Evolutionary conservation across 2,888 invertebrate species (phyloP).

Genomic region (Drosophila anceps): DNA sequence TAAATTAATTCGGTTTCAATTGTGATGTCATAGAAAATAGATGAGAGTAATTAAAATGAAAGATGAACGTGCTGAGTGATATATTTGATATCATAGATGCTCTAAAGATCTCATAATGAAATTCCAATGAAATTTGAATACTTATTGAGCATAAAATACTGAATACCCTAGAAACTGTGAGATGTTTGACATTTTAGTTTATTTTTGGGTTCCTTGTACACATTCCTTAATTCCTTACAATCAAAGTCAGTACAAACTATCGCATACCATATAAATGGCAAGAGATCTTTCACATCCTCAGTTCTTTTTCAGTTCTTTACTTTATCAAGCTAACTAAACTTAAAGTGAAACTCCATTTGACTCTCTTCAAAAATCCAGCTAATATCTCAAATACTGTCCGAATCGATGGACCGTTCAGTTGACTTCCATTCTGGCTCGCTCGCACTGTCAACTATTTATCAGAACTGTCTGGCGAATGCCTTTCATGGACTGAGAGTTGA

Average conservation of each 20-base stretch:
- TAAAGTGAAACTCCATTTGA: not conserved
- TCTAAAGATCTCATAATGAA: no score
- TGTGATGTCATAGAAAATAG: not conserved
- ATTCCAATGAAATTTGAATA: no score
- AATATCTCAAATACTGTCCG: not conserved
- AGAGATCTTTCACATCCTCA: no score
- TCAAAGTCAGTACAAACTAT: no score
- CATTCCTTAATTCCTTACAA: no score
- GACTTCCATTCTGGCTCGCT: not conserved
- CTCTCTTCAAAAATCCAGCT: not conserved
- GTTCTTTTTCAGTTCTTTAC: not conserved
- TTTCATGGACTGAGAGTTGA: slow-evolving; percentile 56
- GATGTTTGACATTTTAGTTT: no score
- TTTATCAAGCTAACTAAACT: not conserved
- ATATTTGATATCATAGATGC: no score
- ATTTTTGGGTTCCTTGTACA: no score
- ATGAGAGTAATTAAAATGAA: not conserved
- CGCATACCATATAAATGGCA: no score
- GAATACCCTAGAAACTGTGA: no score
- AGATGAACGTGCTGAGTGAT: not conserved
- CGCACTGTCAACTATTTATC: slow-evolving; percentile 64
- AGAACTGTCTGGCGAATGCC: slow-evolving; percentile 64
- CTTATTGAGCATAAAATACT: no score
- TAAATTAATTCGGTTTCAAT: not conserved
- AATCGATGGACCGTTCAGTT: not conserved